phyloP scores from a whole-genome alignment of 2,888 invertebrate species.

The Pammene aurita region DNA sequence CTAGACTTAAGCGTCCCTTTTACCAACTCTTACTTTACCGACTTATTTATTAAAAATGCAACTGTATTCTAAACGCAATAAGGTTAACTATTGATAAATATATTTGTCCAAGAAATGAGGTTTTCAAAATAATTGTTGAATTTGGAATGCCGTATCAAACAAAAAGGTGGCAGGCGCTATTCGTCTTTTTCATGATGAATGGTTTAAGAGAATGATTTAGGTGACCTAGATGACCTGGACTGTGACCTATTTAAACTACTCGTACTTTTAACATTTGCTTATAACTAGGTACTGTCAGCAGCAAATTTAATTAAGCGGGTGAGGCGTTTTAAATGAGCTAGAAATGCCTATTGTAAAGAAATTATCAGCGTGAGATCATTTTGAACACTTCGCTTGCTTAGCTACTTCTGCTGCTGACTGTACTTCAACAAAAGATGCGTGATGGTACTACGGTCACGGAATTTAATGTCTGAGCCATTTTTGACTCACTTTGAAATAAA shows the following conservation, averaged over 20 bases:
- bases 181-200: not conserved
- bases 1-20: not conserved
- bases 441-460: no score
- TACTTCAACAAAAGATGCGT: no score
- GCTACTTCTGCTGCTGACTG: no score
- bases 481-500: no score
- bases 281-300: no score
- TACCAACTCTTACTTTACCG: not conserved
- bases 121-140: not conserved
- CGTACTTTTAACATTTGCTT: no score
- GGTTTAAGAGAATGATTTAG: constrained; percentile 2
- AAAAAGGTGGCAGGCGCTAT: constrained; percentile 14
- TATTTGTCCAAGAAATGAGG: not conserved
- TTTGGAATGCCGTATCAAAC: constrained; percentile 5
- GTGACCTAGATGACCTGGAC: constrained; percentile 1
- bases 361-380: no score
- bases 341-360: no score
- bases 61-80: not conserved
- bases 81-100: not conserved
- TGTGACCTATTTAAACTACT: not conserved
- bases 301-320: no score
- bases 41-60: not conserved
- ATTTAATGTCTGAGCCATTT: no score
- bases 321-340: no score
- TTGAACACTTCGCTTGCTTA: no score